Evolutionary conservation across 2,797 vertebrate genomes (phyloP), one percentile per base, ranked within the genome.

Genomic region (Bufotes viridis): DNA sequence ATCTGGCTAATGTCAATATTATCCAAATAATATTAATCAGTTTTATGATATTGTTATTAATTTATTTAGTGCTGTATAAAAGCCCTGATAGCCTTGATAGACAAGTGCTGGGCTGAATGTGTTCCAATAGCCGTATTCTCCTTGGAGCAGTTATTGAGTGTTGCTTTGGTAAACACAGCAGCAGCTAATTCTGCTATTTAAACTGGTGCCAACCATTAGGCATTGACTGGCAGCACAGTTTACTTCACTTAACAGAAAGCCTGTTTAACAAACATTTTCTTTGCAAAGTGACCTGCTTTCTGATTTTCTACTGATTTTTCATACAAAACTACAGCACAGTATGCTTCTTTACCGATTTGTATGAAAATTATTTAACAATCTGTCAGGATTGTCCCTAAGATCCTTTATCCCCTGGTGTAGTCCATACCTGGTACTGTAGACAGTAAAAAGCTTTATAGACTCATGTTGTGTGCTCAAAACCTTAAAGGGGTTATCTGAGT

Each of bases 101-200:
- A 87, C 85, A 87, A 74, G 60, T 63, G 69, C 65, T 10, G 15
- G 51, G 79, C 69, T 82, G 86, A 87, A 82, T 87, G 78, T 29
- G 14, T 87, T 86, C 75, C 84, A 86, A 79, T 78, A 86, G 84
- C 84, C 49, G 61, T 86, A 86, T 78, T 86, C 84, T 78, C 76
- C 51, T 86, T 87, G 78, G 78, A 87, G 57, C 57, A 74, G 79
- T 81, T 87, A 87, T 87, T 87, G 86, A 87, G 78, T 87, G 85
- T 67, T 79, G 63, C 85, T 69, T 87, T 87, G 72, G 85, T 87
- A 87, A 87, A 81, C 86, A 74, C 86, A 87, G 78, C 86, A 81
- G 86, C 79, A 65, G 86, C 67, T 87, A 74, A 81, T 82, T 81
- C 78, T 82, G 29, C 57, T 81, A 82, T 87, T 80, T 81, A 82